Evolutionary conservation across 2,888 invertebrate species (phyloP), one percentile per base, ranked within the genome.

Genomic region (Notocelia uddmanniana): DNA sequence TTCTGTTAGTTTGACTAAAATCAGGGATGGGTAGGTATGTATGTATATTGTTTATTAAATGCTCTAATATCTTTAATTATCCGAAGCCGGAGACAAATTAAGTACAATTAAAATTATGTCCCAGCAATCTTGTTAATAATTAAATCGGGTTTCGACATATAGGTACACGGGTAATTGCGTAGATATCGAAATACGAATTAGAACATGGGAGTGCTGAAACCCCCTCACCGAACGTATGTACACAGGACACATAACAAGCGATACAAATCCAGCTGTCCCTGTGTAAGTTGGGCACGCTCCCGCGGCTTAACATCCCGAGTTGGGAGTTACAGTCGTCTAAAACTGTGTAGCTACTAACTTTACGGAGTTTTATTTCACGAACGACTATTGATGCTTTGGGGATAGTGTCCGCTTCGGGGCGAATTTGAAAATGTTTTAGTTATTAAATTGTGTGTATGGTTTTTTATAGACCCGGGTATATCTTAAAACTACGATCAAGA

Each of bases 351-450:
- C 23, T 3, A 34, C 64, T 66, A 67, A 66, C 66, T 66, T 66
- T 66, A 45, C 52, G 21, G 15, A 59, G 52, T 18, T 59, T 71
- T 58, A 58, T 52, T 26, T 5, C 54, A 6, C 15, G 21, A n/a
- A 21, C 69, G 48, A 63, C 54, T 55, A 55, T n/a, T n/a, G n/a
- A n/a, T 63, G 62, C 57, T 63, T 69, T 64, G 15, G 48, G 37
- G 2, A n/a, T 21, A 13, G 11, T 66, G 19, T 19, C 13, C 2
- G 31, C 21, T 45, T 45, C 57, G 31, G 11, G 26, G 34, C 21
- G n/a, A 48, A 21, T 52, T 19, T 23, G 8, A 57, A 31, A 48
- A 13, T 18, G 5, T 3, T 26, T 15, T 19, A 18, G 57, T 23
- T 10, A 26, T 55, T 9, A 2, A 15, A 55, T 23, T 37, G 13